phyloP scores from a whole-genome alignment of 2,113 vertebrate species.

The Saccopteryx leptura region DNA sequence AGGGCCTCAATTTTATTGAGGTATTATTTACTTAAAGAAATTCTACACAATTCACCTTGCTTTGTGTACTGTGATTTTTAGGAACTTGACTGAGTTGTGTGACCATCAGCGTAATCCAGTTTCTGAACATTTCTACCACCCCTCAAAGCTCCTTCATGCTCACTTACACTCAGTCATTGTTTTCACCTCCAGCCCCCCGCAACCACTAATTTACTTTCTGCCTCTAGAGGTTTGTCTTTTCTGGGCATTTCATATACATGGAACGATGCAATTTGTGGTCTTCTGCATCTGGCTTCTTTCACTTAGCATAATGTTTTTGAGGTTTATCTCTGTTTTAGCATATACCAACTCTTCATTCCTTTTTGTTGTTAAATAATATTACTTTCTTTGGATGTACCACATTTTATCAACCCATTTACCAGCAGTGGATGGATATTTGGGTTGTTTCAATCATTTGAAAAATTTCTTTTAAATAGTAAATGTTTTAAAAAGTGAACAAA shows the following conservation, averaged over 20 bases:
- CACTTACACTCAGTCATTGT: not conserved
- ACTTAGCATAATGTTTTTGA: not conserved
- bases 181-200: not conserved
- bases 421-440: not conserved
- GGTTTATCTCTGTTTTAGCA: not conserved
- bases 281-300: not conserved
- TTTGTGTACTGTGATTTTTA: not conserved
- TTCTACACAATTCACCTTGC: not conserved
- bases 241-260: not conserved
- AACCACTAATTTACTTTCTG: conserved; percentile 34
- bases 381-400: not conserved
- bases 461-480: not conserved
- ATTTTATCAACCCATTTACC: not conserved
- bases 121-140: not conserved
- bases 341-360: not conserved
- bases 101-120: not conserved
- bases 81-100: not conserved
- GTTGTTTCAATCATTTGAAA: not conserved
- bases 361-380: conserved; percentile 7
- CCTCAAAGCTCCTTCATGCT: not conserved
- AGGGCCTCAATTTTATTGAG: not conserved
- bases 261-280: not conserved
- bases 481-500: conserved; percentile 35
- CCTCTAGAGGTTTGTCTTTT: conserved; percentile 49
- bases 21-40: not conserved